Evolutionary conservation across 1,140 invertebrate species (phyloP).

Genomic region (Bombus difficillimus): DNA sequence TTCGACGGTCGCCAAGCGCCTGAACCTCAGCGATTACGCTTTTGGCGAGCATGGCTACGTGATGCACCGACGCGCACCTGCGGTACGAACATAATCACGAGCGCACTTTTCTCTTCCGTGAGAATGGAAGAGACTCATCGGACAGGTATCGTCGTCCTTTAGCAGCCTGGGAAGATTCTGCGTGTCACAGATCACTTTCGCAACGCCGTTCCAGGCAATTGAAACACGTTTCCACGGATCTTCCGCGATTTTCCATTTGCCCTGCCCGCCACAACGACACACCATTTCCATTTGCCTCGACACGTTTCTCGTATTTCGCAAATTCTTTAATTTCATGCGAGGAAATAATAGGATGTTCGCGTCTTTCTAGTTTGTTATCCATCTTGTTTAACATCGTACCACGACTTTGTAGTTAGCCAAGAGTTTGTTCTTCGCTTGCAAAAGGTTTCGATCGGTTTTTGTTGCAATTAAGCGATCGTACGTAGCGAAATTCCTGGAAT

Average conservation of each 20-base stretch:
- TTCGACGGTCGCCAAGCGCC: constrained; percentile 6
- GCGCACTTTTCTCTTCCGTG: constrained; percentile 70
- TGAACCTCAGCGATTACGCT: constrained; percentile 33
- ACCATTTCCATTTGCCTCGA: constrained; percentile 17
- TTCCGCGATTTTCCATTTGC: constrained; percentile 35
- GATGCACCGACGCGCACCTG: constrained; percentile 56
- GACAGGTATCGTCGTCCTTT: constrained; percentile 60
- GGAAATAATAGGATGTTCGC: not conserved
- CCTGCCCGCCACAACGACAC: not conserved
- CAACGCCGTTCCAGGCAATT: constrained; percentile 46
- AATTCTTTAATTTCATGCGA: not conserved
- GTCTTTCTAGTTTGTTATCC: not conserved
- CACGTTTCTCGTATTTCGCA: not conserved
- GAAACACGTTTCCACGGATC: constrained; percentile 9
- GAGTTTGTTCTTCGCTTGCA: too few relatives aligned
- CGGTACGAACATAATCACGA: constrained; percentile 36
- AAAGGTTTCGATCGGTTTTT: too few relatives aligned
- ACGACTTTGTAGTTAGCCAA: too few relatives aligned
- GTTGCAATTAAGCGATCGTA: too few relatives aligned
- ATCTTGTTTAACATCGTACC: too few relatives aligned
- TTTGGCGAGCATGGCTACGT: constrained; percentile 48
- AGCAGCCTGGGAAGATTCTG: constrained; percentile 48
- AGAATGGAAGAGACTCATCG: constrained; percentile 71
- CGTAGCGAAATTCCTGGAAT: too few relatives aligned
- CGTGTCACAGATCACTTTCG: constrained; percentile 16